Evolutionary conservation across 2,888 invertebrate species (phyloP), one percentile per base, ranked within the genome.

Genomic region (Hermaeophaga mercurialis): DNA sequence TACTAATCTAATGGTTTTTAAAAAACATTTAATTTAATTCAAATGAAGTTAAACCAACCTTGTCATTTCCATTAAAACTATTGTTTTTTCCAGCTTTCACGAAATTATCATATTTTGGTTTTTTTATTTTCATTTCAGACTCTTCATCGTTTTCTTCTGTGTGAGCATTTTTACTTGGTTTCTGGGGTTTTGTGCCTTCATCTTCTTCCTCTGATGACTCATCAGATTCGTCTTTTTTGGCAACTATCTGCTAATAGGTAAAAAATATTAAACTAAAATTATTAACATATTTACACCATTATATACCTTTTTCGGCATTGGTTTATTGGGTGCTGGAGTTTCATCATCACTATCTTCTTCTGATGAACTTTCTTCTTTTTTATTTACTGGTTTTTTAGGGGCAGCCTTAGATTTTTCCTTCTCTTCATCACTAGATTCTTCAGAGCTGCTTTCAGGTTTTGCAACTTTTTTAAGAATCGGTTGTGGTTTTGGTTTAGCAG

Each of bases 61-160:
- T 57, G 33, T 50, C 52, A 24, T 66, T 59, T 54, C 67, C 68
- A 59, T 66, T 65, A 45, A 68, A 69, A 38, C 74, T 75, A 38
- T 73, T 76, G 54, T 78, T 80, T 7, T 70, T 63, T 15, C 70
- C 70, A 12, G 82, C 83, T 78, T 88, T 89, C 0, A 88, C 87
- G 72, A 90, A 90, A 70, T 90, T 90, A 60, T 68, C 82, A 72
- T 89, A 89, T 46, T 79, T 79, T 17, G 81, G 80, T 61, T 85
- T 85, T 63, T 83, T 84, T 5, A 80, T 76, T 54, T 53, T 61
- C 36, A 59, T 46, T 46, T 65, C 59, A 39, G 64, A 66, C 76
- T 61, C 56, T 6, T 58, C 61, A 14, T 58, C 68, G 14, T 65
- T 66, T 19, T 67, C 67, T 1, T 38, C 12, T 38, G 9, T 15